phyloP scores from a whole-genome alignment of 1,140 invertebrate genomes.

The Scylla paramamosain region DNA sequence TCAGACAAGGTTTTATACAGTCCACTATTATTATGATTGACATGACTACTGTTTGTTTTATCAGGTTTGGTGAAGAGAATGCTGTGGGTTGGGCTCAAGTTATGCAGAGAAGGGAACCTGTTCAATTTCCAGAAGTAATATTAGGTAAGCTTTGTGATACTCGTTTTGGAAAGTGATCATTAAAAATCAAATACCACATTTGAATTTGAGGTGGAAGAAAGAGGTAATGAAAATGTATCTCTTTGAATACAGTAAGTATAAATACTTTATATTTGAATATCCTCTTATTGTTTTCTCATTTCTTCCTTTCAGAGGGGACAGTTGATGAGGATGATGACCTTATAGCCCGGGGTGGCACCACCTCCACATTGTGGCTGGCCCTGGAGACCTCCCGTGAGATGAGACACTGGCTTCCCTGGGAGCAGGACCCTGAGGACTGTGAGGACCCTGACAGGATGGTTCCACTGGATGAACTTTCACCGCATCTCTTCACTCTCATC shows the following conservation, averaged over 20 bases:
- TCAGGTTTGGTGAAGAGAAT: conserved; percentile 80
- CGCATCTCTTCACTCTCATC: conserved; percentile 79
- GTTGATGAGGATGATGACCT: conserved; percentile 78
- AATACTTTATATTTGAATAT: background rate
- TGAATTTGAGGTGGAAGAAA: background rate
- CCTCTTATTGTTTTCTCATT: background rate
- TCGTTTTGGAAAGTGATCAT: background rate
- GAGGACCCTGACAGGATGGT: conserved; percentile 82
- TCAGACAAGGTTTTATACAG: too few species aligned
- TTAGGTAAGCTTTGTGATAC: conserved; percentile 60
- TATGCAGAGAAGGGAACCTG: conserved; percentile 75
- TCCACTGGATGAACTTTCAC: conserved; percentile 81
- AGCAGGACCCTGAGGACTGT: conserved; percentile 80
- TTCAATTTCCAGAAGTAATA: conserved; percentile 71
- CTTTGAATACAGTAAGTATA: background rate
- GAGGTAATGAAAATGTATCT: background rate
- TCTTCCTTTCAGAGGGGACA: conserved; percentile 56
- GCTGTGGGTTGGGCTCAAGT: conserved; percentile 81
- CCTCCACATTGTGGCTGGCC: conserved; percentile 80
- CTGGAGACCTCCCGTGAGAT: conserved; percentile 80
- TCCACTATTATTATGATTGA: background rate
- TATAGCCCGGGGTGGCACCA: conserved; percentile 77
- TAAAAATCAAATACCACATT: background rate
- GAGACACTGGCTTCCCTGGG: conserved; percentile 81
- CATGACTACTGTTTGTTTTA: background rate